Base-by-base conservation (phyloP, 2,888 invertebrate genomes). In the Stictocephala bisonia region DNA sequence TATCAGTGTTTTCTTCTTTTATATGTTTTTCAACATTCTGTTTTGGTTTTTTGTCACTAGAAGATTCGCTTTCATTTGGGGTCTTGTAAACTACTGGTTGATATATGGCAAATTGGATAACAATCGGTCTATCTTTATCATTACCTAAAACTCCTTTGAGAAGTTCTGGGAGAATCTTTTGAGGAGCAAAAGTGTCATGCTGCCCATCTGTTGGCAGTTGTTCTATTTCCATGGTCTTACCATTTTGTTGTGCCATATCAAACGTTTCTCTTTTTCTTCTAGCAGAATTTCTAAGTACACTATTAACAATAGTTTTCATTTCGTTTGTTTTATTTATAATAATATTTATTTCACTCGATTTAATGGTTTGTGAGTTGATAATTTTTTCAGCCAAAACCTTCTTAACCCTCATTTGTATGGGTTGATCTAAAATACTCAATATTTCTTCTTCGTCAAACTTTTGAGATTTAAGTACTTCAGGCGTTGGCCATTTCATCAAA, bases 121-220 rank as follows among this genome's bases (percentile, higher is more conserved):
- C 60, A 11, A 60, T 60, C 3, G 60, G 60, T 22, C 60, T 18
- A 29, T 60, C 60, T 20, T 60, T 53, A 40, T 60, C 60, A 20
- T 22, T 60, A 40, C 22, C 40, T 1, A 60, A 20, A 7, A 60
- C 60, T 20, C 60, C 60, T 13, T 60, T 60, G 2, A 60, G 40
- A 40, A 60, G 60, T 40, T 60, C 60, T 13, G 60, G 60, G 22
- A 60, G 20, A 35, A 60, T 60, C 9, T 20, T 35, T 29, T 60
- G 60, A 2, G 60, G 60, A 13, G 18, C 40, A n/a, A 60, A 60
- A n/a, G 27, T 3, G 22, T 60, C 60, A 20, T 31, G 35, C 1
- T 29, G 15, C 22, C 60, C 60, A 60, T 31, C 22, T 15, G 31
- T 31, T 40, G 20, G 9, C 13, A 18, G 1, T 29, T 29, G 3